Conservation (phyloP, 1,140 invertebrate species). For the Macrostomum lignano region DNA sequence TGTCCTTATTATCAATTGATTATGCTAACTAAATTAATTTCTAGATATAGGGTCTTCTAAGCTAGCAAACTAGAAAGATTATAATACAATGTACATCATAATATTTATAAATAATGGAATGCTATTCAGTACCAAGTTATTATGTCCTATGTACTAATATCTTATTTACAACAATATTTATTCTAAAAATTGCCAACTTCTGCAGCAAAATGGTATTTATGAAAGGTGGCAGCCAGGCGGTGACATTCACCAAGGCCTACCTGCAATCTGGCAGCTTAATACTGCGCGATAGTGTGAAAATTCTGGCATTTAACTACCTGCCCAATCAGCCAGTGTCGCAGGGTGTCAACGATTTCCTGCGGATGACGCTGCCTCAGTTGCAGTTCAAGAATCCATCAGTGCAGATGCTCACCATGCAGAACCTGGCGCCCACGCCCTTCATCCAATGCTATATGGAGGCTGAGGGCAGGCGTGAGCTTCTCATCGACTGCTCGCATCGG, state of each 20-base stretch:
- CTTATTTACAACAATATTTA: no score
- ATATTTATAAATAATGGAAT: no score
- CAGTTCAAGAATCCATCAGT: slow-evolving; percentile 75
- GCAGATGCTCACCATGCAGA: slow-evolving; percentile 55
- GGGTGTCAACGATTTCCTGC: slow-evolving; percentile 9
- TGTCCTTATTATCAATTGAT: no score
- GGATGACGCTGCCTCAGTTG: slow-evolving; percentile 41
- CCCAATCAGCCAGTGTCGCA: slow-evolving; percentile 12
- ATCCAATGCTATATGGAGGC: slow-evolving; percentile 61
- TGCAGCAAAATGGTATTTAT: slow-evolving; percentile 86
- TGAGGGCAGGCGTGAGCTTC: neutral
- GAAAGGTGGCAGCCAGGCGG: slow-evolving; percentile 49
- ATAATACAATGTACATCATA: no score
- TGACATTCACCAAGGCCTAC: slow-evolving; percentile 59
- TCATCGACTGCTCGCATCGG: slow-evolving; percentile 9
- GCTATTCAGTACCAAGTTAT: no score
- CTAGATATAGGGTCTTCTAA: no score
- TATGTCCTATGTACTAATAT: no score
- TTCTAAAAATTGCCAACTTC: no score
- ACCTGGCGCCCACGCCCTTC: slow-evolving; percentile 67
- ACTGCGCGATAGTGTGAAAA: slow-evolving; percentile 51
- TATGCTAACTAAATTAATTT: no score
- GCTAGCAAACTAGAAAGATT: no score
- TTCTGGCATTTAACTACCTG: slow-evolving; percentile 59
- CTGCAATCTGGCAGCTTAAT: slow-evolving; percentile 46